These are phyloP conservation scores for Columba livia DNA, from an alignment of 2,113 vertebrate species.

Conservation along the genomic window DNA sequence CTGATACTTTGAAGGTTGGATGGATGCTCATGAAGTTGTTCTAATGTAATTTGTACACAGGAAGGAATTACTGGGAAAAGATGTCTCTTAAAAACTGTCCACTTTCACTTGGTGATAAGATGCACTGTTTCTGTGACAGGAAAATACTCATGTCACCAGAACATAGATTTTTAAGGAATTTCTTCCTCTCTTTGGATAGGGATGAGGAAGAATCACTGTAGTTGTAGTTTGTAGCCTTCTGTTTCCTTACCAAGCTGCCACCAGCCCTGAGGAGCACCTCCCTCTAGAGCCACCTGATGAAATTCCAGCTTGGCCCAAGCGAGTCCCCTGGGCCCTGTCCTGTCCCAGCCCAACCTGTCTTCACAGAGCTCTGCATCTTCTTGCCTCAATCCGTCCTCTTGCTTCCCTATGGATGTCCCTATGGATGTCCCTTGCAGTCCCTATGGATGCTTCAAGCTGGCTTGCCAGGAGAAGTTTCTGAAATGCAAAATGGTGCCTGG, in stretches of 20 bases:
- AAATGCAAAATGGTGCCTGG: slow-evolving; percentile 30
- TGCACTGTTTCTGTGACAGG: not conserved
- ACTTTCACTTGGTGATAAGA: not conserved
- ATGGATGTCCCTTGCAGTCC: not conserved
- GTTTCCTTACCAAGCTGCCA: not conserved
- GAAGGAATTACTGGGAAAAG: not conserved
- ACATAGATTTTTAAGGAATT: not conserved
- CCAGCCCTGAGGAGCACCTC: slow-evolving; percentile 28
- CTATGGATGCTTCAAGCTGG: not conserved
- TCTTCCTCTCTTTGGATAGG: not conserved
- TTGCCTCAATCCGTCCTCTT: not conserved
- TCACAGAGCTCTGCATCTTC: not conserved
- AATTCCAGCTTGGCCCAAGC: not conserved
- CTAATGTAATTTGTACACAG: not conserved
- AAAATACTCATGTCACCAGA: not conserved
- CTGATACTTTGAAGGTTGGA: slow-evolving; percentile 25
- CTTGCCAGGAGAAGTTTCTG: not conserved
- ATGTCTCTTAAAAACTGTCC: not conserved
- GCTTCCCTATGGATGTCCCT: not conserved
- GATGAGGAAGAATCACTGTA: not conserved
- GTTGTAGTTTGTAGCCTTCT: not conserved
- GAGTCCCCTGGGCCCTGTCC: not conserved
- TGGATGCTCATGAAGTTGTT: slow-evolving; percentile 5
- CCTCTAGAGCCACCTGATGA: slow-evolving; percentile 20
- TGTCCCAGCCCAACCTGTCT: not conserved